These are phyloP conservation scores for Samia ricini DNA, from an alignment of 1,140 invertebrate genomes.

Conservation along the genomic window DNA sequence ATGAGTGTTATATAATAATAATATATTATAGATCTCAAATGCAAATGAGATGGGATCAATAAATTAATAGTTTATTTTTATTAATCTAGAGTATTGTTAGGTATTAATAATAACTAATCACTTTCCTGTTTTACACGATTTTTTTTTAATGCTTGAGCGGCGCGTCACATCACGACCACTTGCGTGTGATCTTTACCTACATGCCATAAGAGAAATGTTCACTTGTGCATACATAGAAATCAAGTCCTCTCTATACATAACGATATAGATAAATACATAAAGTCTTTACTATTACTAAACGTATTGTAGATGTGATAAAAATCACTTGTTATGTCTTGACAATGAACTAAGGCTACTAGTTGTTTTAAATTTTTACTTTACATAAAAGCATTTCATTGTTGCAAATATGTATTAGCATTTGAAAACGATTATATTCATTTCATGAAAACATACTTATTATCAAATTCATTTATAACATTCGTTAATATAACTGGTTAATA, in stretches of 20 bases:
- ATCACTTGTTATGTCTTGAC: too few relatives aligned
- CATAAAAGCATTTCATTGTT: background rate
- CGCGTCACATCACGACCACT: constrained; percentile 44
- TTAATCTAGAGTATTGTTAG: too few relatives aligned
- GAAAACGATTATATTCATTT: background rate
- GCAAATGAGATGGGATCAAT: background rate
- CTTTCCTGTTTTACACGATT: background rate
- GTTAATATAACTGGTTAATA: background rate
- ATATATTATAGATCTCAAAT: background rate
- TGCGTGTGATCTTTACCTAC: constrained; percentile 39
- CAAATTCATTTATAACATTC: background rate
- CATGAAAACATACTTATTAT: background rate
- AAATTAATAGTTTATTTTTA: background rate
- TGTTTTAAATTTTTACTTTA: too few relatives aligned
- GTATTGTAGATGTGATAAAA: background rate
- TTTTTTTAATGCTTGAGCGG: constrained; percentile 31
- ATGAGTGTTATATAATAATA: background rate
- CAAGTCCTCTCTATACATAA: background rate
- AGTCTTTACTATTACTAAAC: background rate
- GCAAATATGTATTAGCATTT: background rate
- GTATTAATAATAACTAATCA: background rate
- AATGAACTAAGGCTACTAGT: too few relatives aligned
- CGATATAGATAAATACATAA: background rate
- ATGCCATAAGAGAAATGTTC: constrained; percentile 42
- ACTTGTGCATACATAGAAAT: constrained; percentile 3